A percentile compares a stretch with the other conserved stretches of the same genome.
These are phyloP conservation scores for Platalea minor DNA, from an alignment of 2,797 vertebrate genomes.

Conservation along the genomic window DNA sequence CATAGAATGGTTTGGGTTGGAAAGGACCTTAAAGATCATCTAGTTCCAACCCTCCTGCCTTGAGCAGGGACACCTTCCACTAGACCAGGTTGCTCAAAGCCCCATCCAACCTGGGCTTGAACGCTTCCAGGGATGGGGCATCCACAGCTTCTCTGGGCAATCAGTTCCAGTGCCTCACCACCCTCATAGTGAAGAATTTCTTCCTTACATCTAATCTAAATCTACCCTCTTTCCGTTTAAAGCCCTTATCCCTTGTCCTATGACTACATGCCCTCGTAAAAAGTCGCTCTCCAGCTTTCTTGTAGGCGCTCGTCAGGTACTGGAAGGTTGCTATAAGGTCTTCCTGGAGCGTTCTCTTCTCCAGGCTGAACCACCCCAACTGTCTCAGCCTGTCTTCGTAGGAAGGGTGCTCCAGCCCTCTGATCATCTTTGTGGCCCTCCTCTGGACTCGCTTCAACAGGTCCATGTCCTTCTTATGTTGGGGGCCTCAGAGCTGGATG, in stretches of 20 bases:
- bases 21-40: background rate
- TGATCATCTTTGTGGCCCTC: background rate
- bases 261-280: background rate
- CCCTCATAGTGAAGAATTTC: background rate
- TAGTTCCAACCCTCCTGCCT: background rate
- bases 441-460: background rate
- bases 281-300: background rate
- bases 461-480: background rate
- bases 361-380: background rate
- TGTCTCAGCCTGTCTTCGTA: background rate
- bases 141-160: background rate
- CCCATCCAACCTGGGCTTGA: background rate
- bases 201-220: background rate
- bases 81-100: background rate
- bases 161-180: background rate
- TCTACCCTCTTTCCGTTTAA: background rate
- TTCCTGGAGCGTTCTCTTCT: background rate
- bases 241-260: background rate
- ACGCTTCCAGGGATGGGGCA: background rate
- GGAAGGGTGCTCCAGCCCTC: background rate
- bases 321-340: background rate
- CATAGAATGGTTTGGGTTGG: background rate
- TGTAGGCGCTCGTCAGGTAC: background rate
- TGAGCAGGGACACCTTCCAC: background rate
- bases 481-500: background rate